Evolutionary conservation across 2,888 invertebrate genomes (phyloP).

Genomic region (Spodoptera exigua): DNA sequence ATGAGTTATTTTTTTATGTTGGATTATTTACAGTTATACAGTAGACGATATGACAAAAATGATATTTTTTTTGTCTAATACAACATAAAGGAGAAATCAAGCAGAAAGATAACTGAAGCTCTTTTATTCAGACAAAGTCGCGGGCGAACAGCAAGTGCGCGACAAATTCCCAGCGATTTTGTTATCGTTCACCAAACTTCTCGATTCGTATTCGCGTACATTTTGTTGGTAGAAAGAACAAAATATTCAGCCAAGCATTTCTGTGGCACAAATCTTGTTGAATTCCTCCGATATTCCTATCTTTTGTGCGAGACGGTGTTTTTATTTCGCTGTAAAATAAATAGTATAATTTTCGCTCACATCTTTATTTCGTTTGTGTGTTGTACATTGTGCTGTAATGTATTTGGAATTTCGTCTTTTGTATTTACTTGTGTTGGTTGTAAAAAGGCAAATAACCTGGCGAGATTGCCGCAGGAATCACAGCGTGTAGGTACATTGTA

Average conservation of each 20-base stretch:
- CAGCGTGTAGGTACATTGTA: background rate
- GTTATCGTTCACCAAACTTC: constrained; percentile 51
- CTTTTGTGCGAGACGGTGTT: constrained; percentile 42
- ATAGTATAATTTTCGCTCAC: constrained; percentile 40
- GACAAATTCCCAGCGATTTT: constrained; percentile 45
- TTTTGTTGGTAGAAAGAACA: constrained; percentile 39
- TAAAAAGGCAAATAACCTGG: background rate
- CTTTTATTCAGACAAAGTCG: constrained; percentile 37
- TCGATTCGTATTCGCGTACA: constrained; percentile 40
- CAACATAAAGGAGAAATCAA: constrained; percentile 17
- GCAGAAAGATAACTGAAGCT: constrained; percentile 24
- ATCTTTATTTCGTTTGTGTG: constrained; percentile 29
- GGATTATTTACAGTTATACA: too few relatives aligned
- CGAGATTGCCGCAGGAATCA: background rate
- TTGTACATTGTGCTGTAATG: constrained; percentile 17
- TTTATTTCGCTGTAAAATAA: constrained; percentile 50
- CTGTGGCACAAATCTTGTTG: constrained; percentile 44
- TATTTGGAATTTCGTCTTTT: constrained; percentile 15
- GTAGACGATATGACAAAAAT: background rate
- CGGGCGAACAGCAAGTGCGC: constrained; percentile 22
- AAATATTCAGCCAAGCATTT: constrained; percentile 47
- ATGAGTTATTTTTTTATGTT: too few relatives aligned
- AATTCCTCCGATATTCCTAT: constrained; percentile 34
- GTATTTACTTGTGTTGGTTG: background rate
- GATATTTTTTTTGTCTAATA: background rate